phyloP scores from a whole-genome alignment of 1,140 invertebrate species.

The Trichomalopsis sarcophagae region DNA sequence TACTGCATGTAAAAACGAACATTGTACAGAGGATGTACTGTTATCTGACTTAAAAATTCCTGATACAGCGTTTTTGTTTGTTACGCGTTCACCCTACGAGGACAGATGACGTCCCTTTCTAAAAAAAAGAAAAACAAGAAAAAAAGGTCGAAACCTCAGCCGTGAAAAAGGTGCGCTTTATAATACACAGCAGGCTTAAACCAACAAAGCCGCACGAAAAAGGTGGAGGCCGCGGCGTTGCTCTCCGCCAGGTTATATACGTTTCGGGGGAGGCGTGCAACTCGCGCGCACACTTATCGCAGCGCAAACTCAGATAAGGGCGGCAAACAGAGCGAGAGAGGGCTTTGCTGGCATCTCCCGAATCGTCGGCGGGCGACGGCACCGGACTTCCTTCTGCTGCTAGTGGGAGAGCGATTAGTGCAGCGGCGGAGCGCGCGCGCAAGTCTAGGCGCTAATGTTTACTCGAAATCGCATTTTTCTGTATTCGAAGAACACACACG shows the following conservation, averaged over 20 bases:
- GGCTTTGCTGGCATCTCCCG: slow-evolving; percentile 59
- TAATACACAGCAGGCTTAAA: slow-evolving; percentile 15
- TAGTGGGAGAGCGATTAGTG: not conserved
- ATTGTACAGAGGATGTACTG: too few species aligned
- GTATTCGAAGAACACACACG: slow-evolving; percentile 16
- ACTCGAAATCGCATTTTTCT: slow-evolving; percentile 22
- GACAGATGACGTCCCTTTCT: not conserved
- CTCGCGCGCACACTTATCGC: slow-evolving; percentile 63
- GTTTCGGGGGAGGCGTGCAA: not conserved
- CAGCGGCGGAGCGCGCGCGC: not conserved
- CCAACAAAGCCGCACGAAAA: slow-evolving; percentile 9
- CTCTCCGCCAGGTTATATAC: not conserved
- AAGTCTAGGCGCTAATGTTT: slow-evolving; percentile 22
- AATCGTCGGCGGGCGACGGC: not conserved
- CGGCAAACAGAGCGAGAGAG: slow-evolving; percentile 67
- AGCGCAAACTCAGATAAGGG: slow-evolving; percentile 73
- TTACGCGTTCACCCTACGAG: not conserved
- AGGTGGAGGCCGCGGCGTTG: not conserved
- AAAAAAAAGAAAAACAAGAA: not conserved
- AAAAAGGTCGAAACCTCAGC: not conserved
- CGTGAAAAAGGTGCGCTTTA: slow-evolving; percentile 25
- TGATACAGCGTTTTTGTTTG: not conserved
- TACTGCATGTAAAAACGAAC: too few species aligned
- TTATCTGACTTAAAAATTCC: not conserved
- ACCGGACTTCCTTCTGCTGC: slow-evolving; percentile 70